Conservation (phyloP, 2,888 invertebrate genomes). For the Nymphalis urticae region DNA sequence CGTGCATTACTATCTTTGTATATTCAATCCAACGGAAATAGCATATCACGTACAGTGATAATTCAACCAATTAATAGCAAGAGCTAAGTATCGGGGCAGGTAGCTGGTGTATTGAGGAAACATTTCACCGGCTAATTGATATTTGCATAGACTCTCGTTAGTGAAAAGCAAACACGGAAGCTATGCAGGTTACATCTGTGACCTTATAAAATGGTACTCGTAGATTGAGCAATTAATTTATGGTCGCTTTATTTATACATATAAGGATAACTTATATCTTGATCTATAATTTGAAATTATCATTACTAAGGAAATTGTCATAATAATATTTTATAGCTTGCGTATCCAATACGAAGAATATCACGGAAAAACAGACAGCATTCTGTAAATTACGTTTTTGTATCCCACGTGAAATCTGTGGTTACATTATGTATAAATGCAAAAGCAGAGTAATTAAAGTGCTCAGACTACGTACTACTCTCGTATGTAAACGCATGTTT, state of each 20-base stretch:
- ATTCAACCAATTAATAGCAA: conserved; percentile 55
- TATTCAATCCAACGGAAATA: conserved; percentile 45
- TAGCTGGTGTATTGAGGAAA: conserved; percentile 49
- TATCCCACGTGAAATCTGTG: conserved; percentile 1
- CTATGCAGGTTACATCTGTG: conserved; percentile 46
- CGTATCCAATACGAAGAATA: neutral
- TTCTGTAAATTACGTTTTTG: neutral
- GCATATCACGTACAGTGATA: conserved; percentile 54
- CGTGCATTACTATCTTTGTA: conserved; percentile 16
- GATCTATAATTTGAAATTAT: neutral
- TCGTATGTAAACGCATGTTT: conserved; percentile 9
- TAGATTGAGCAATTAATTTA: conserved; percentile 44
- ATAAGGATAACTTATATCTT: conserved; percentile 6
- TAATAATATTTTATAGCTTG: neutral
- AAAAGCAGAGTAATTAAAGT: conserved; percentile 23
- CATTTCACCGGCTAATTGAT: conserved; percentile 65
- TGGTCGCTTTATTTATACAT: conserved; percentile 22
- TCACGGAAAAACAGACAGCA: neutral
- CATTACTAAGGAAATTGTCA: neutral
- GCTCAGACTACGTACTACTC: conserved; percentile 17
- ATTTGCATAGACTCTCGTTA: conserved; percentile 57
- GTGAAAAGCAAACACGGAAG: conserved; percentile 46
- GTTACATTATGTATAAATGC: neutral
- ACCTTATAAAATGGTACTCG: conserved; percentile 45
- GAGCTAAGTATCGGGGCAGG: conserved; percentile 46